These are phyloP conservation scores for Anneissia japonica DNA, from an alignment of 35 echinoderm and acorn worm genomes.

Conservation along the genomic window DNA sequence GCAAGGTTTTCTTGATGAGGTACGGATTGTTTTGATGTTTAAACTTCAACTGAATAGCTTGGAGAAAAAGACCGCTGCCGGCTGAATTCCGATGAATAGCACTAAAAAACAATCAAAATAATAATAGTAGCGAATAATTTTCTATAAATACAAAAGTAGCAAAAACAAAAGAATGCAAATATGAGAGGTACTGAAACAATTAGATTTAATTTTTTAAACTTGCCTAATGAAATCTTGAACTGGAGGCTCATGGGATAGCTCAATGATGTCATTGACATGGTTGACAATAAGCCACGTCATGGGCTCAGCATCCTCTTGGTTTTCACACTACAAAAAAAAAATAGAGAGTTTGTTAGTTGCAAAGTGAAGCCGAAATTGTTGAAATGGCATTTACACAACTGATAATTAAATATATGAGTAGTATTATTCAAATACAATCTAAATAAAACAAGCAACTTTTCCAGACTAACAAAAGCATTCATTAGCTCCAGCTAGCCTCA, in stretches of 20 bases:
- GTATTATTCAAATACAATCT: too few relatives aligned
- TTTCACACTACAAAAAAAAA: slow-evolving; percentile 94
- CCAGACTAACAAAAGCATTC: too few relatives aligned
- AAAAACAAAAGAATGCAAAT: too few relatives aligned
- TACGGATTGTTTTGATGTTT: slow-evolving; percentile 57
- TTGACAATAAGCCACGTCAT: slow-evolving; percentile 95
- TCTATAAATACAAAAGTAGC: too few relatives aligned
- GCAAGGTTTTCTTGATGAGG: slow-evolving; percentile 62
- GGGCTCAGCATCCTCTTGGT: slow-evolving; percentile 84
- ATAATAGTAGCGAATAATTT: background rate
- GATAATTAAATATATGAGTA: too few relatives aligned
- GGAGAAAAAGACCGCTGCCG: slow-evolving; percentile 80
- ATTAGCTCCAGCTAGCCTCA: too few relatives aligned
- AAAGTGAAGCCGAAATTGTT: too few relatives aligned
- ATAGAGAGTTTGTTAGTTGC: too few relatives aligned
- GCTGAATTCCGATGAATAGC: slow-evolving; percentile 95
- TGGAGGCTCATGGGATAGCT: slow-evolving; percentile 89
- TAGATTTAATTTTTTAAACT: too few relatives aligned
- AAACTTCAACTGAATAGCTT: slow-evolving; percentile 75
- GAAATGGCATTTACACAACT: too few relatives aligned
- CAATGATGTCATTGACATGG: slow-evolving; percentile 91
- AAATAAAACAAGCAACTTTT: too few relatives aligned
- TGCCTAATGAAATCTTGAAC: slow-evolving; percentile 98
- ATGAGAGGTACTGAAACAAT: too few relatives aligned
- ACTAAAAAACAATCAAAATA: slow-evolving; percentile 38